Conservation (phyloP, 2,797 vertebrate genomes). For the Scolopax bukidnonensis region DNA sequence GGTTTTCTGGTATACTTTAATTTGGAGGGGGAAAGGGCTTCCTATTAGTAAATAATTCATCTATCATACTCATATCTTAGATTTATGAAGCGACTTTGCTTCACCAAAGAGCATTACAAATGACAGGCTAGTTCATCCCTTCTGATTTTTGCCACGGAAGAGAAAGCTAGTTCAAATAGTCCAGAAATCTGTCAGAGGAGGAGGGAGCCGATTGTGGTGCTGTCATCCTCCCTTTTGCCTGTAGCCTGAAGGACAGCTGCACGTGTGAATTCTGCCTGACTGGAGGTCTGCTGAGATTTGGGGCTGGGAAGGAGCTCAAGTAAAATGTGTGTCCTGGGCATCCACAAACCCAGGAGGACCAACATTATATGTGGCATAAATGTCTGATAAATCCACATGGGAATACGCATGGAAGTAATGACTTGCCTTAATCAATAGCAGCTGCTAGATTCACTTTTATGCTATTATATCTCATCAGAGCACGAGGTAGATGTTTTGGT, state of each 20-base stretch:
- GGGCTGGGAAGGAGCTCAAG: slow-evolving; percentile 15
- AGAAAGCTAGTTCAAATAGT: slow-evolving; percentile 13
- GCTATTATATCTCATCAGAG: slow-evolving; percentile 10
- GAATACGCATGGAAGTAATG: slow-evolving; percentile 43
- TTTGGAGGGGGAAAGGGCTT: not conserved
- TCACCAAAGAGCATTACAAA: slow-evolving; percentile 54
- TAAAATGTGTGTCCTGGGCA: slow-evolving; percentile 41
- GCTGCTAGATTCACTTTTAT: slow-evolving; percentile 43
- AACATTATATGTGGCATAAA: slow-evolving; percentile 56
- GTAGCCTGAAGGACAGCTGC: not conserved
- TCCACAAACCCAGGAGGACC: not conserved
- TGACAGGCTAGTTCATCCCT: not conserved
- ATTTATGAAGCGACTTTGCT: not conserved
- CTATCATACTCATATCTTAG: not conserved
- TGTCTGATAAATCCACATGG: slow-evolving; percentile 23
- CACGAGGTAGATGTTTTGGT: slow-evolving; percentile 4
- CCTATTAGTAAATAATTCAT: slow-evolving; percentile 51
- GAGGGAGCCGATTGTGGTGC: not conserved
- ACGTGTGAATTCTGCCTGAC: slow-evolving; percentile 30
- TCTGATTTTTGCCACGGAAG: slow-evolving; percentile 36
- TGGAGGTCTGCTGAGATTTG: not conserved
- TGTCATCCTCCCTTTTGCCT: not conserved
- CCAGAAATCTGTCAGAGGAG: not conserved
- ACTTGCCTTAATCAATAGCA: slow-evolving; percentile 61
- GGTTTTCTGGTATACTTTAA: not conserved